Conservation (phyloP, 1,140 invertebrate genomes). For the Tetragonula clypearis region DNA sequence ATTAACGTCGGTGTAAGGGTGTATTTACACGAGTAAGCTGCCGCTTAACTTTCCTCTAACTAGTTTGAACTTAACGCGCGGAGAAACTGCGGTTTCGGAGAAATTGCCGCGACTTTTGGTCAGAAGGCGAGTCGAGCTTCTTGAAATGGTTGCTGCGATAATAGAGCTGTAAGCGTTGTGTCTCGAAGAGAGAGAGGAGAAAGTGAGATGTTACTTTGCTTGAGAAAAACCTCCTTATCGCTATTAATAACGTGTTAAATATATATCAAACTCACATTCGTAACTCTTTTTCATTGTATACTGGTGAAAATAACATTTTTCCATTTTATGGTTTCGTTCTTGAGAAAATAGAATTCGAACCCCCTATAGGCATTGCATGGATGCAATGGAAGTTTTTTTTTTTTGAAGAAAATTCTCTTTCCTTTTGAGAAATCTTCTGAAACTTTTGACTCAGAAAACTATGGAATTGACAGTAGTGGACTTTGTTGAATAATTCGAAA, state of each 20-base stretch:
- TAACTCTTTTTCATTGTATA: too few relatives aligned
- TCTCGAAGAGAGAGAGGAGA: background rate
- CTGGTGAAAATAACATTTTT: too few relatives aligned
- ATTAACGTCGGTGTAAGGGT: constrained; percentile 60
- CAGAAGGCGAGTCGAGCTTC: constrained; percentile 3
- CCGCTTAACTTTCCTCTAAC: constrained; percentile 62
- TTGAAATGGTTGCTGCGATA: constrained; percentile 40
- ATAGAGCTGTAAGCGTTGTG: constrained; percentile 27
- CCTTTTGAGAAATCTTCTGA: too few relatives aligned
- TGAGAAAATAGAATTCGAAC: too few relatives aligned
- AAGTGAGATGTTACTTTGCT: background rate
- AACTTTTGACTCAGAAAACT: too few relatives aligned
- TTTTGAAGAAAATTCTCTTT: too few relatives aligned
- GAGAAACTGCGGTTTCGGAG: constrained; percentile 53
- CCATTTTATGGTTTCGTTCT: too few relatives aligned
- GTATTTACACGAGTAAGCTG: constrained; percentile 64
- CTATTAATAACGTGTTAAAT: background rate
- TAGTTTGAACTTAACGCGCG: constrained; percentile 65
- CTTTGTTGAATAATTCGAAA: too few relatives aligned
- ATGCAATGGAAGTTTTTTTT: too few relatives aligned
- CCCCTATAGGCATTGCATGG: too few relatives aligned
- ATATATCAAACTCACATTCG: too few relatives aligned
- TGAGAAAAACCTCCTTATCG: background rate
- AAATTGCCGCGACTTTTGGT: constrained; percentile 14
- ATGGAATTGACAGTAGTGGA: too few relatives aligned